Evolutionary conservation across 2,888 invertebrate species (phyloP).

Genomic region (Eustalomyia histrio): DNA sequence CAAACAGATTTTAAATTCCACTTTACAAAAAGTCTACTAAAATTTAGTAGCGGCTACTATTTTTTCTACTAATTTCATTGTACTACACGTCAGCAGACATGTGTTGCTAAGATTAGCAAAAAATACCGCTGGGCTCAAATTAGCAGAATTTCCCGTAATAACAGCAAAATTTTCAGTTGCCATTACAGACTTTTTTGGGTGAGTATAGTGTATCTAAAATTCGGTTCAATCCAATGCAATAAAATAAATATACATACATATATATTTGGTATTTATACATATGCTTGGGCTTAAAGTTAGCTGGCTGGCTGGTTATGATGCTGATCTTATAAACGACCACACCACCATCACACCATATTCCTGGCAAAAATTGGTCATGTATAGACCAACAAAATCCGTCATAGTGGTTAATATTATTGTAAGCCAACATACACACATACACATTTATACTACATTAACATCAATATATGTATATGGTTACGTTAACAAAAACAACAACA

Average conservation of each 20-base stretch:
- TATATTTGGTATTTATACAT: background rate
- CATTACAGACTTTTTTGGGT: no score
- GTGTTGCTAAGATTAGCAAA: no score
- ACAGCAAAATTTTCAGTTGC: no score
- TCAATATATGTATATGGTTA: background rate
- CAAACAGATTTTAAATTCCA: no score
- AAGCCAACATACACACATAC: background rate
- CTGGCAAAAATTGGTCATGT: constrained; percentile 21
- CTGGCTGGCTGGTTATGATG: background rate
- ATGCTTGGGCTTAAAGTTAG: background rate
- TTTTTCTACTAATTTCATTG: no score
- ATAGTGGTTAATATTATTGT: constrained; percentile 2
- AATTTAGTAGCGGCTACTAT: no score
- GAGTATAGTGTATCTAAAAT: background rate
- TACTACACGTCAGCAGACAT: no score
- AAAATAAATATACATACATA: no score
- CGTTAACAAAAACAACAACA: constrained; percentile 5
- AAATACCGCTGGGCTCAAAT: no score
- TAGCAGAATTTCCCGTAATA: no score
- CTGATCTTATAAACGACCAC: background rate
- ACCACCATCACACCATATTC: background rate
- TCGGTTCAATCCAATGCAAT: background rate
- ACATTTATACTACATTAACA: constrained; percentile 11
- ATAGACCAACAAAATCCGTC: constrained; percentile 11
- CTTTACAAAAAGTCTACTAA: no score